Percentiles rank a stretch among this genome's conserved stretches.
Conservation (phyloP, 2,113 vertebrate species). For the Monopterus albus region DNA sequence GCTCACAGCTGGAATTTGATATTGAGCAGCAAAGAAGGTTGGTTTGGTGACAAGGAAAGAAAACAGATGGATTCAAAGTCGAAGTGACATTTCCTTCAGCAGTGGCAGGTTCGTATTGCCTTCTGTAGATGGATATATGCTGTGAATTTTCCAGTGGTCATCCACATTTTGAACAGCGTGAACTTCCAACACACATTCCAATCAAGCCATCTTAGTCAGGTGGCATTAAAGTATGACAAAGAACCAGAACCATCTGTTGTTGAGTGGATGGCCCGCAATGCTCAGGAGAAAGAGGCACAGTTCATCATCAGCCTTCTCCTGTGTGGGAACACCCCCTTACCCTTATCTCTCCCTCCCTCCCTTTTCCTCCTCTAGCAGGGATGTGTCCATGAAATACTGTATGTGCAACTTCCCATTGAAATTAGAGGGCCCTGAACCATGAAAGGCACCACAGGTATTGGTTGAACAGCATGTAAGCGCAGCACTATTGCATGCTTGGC, state of each 20-base stretch:
- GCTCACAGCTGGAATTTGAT: neutral
- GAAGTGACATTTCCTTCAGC: too few species aligned
- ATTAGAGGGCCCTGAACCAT: conserved; percentile 99
- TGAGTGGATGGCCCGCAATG: conserved; percentile 77
- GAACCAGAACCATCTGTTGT: conserved; percentile 83
- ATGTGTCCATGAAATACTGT: conserved; percentile 97
- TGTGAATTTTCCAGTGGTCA: neutral
- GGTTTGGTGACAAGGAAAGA: too few species aligned
- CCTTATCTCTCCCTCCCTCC: conserved; percentile 1
- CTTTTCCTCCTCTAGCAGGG: conserved; percentile 75
- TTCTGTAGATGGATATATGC: neutral
- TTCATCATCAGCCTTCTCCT: conserved; percentile 93
- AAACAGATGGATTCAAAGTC: neutral
- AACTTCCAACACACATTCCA: conserved; percentile 19
- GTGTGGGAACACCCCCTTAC: conserved; percentile 74
- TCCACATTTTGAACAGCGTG: neutral
- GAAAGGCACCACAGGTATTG: conserved; percentile 98
- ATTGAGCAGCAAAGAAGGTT: too few species aligned
- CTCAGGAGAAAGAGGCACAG: conserved; percentile 87
- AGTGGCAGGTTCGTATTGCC: too few species aligned
- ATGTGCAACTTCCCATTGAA: conserved; percentile 99
- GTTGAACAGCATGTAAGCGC: conserved; percentile 75
- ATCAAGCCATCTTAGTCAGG: conserved; percentile 40
- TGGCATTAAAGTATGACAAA: conserved; percentile 82
- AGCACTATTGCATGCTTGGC: conserved; percentile 84